A percentile compares a stretch with the other conserved stretches of the same genome.
phyloP scores from a whole-genome alignment of 2,888 invertebrate species.

The Shargacucullia verbasci region DNA sequence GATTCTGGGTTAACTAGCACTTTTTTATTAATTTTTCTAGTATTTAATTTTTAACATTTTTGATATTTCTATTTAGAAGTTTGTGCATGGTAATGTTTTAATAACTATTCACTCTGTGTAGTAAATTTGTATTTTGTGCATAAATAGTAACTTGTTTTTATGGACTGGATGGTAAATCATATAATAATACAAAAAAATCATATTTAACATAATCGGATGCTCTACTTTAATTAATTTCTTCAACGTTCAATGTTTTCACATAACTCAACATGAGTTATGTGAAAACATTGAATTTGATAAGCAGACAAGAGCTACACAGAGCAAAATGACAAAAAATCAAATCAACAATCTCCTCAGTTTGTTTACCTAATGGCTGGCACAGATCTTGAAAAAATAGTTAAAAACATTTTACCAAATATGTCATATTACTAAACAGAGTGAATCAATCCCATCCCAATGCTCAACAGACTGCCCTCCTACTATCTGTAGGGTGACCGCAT shows the following conservation, averaged over 20 bases:
- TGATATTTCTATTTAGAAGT: slow-evolving; percentile 64
- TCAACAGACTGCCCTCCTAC: slow-evolving; percentile 24
- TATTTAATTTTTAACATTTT: slow-evolving; percentile 66
- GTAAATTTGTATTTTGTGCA: neutral
- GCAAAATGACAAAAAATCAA: too few relatives aligned
- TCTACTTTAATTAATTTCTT: too few relatives aligned
- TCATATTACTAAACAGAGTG: slow-evolving; percentile 35
- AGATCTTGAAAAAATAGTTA: neutral
- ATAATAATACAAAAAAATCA: too few relatives aligned
- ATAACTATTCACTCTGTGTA: slow-evolving; percentile 40
- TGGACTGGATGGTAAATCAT: too few relatives aligned
- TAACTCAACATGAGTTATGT: neutral
- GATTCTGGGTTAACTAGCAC: slow-evolving; percentile 65
- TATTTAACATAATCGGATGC: too few relatives aligned
- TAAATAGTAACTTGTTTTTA: too few relatives aligned
- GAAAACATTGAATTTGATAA: neutral
- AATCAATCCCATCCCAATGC: slow-evolving; percentile 29
- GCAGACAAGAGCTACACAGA: too few relatives aligned
- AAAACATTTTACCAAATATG: slow-evolving; percentile 7
- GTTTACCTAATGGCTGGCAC: neutral
- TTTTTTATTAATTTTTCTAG: slow-evolving; percentile 59
- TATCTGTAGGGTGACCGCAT: slow-evolving; percentile 34
- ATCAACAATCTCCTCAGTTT: neutral
- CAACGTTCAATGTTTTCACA: neutral
- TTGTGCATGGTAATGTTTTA: slow-evolving; percentile 61